Evolutionary conservation across 2,888 invertebrate genomes (phyloP).

Genomic region (Hypercompe scribonia): DNA sequence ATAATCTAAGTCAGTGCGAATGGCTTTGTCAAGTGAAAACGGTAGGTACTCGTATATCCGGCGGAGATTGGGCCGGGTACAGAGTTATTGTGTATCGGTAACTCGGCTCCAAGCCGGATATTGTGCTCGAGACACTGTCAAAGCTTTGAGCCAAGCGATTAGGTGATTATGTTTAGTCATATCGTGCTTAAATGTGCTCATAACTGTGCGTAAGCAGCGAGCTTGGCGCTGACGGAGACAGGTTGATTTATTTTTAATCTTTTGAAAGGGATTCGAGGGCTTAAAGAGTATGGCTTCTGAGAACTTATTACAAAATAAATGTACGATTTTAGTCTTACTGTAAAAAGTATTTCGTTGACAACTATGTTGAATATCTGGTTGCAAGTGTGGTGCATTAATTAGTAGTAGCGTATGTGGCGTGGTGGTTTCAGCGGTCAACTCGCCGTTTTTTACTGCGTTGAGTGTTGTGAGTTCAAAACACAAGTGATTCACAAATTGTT

Average conservation of each 20-base stretch:
- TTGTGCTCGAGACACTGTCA: slow-evolving; percentile 47
- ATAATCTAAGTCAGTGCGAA: slow-evolving; percentile 40
- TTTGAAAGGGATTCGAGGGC: background rate
- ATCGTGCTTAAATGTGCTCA: slow-evolving; percentile 10
- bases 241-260: slow-evolving; percentile 14
- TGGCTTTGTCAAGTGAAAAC: slow-evolving; percentile 36
- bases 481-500: too few species aligned
- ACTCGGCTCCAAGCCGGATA: slow-evolving; percentile 50
- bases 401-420: too few species aligned
- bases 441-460: too few species aligned
- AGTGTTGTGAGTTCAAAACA: too few species aligned
- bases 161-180: slow-evolving; percentile 34
- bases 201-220: background rate
- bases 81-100: slow-evolving; percentile 55
- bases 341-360: background rate
- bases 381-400: background rate
- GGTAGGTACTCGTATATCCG: slow-evolving; percentile 36
- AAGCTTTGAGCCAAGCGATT: slow-evolving; percentile 42
- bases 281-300: background rate
- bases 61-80: slow-evolving; percentile 60
- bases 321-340: background rate
- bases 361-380: background rate
- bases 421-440: too few species aligned
- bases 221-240: background rate
- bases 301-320: background rate